Conservation (phyloP, 2,113 vertebrate genomes). For the Galbula dea region DNA sequence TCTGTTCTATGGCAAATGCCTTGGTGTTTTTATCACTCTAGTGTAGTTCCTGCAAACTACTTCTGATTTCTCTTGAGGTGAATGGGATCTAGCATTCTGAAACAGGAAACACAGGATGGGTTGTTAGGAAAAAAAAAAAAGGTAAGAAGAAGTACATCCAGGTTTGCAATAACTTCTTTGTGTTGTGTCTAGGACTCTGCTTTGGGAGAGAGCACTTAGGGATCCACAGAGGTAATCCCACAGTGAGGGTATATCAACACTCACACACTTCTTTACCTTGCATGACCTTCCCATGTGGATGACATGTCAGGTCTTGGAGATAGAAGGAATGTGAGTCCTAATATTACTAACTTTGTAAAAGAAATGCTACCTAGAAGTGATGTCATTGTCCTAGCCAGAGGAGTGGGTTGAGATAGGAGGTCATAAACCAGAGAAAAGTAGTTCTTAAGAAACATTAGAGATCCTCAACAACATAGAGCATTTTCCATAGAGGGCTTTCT, state of each 20-base stretch:
- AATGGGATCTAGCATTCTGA: neutral
- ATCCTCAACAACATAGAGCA: neutral
- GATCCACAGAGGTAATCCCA: neutral
- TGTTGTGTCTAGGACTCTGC: neutral
- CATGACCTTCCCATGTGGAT: neutral
- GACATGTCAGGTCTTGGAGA: neutral
- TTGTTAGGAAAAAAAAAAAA: neutral
- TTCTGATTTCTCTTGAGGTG: neutral
- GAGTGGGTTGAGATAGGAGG: neutral
- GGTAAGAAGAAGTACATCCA: neutral
- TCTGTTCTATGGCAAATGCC: neutral
- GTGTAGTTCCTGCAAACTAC: neutral
- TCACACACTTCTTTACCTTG: rapidly evolving
- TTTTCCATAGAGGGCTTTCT: neutral
- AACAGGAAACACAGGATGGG: neutral
- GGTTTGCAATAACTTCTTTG: neutral
- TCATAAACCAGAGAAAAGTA: neutral
- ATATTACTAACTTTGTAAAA: neutral
- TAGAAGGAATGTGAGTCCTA: neutral
- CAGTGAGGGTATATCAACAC: neutral
- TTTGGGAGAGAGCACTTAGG: neutral
- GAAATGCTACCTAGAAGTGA: neutral
- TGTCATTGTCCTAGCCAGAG: neutral
- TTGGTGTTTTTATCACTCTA: neutral
- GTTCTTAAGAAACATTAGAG: neutral